Percentiles rank a stretch among this genome's conserved stretches.
Evolutionary conservation across 2,797 vertebrate genomes (phyloP).

Genomic region (Simalia tracyae): DNA sequence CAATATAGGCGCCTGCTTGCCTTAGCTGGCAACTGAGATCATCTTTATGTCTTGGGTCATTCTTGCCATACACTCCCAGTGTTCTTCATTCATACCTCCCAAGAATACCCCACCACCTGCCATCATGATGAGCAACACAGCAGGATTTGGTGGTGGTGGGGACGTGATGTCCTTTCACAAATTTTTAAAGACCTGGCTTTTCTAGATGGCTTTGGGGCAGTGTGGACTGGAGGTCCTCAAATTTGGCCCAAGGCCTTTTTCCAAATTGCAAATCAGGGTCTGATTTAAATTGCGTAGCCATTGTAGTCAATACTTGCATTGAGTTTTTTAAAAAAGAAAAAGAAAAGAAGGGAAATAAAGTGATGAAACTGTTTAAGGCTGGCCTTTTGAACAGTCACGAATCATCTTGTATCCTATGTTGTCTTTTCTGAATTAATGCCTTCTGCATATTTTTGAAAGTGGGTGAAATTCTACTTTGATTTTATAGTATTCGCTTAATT

Average conservation of each 20-base stretch:
- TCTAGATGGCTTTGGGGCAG: neutral
- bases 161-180: neutral
- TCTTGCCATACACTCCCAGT: neutral
- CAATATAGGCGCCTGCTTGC: neutral
- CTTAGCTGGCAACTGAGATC: neutral
- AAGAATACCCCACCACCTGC: neutral
- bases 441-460: neutral
- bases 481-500: neutral
- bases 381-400: neutral
- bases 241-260: neutral
- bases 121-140: neutral
- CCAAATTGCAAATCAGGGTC: neutral
- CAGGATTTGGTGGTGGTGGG: neutral
- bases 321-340: neutral
- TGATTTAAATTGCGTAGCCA: neutral
- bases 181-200: neutral
- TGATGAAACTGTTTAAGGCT: conserved; percentile 17
- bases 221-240: neutral
- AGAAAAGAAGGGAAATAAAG: neutral
- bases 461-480: neutral
- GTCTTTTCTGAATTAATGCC: conserved; percentile 2
- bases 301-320: neutral
- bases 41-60: neutral
- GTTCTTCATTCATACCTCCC: neutral
- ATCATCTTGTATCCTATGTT: neutral